Base-by-base conservation (phyloP, 1,140 invertebrate species). In the Drosophila sp. region DNA sequence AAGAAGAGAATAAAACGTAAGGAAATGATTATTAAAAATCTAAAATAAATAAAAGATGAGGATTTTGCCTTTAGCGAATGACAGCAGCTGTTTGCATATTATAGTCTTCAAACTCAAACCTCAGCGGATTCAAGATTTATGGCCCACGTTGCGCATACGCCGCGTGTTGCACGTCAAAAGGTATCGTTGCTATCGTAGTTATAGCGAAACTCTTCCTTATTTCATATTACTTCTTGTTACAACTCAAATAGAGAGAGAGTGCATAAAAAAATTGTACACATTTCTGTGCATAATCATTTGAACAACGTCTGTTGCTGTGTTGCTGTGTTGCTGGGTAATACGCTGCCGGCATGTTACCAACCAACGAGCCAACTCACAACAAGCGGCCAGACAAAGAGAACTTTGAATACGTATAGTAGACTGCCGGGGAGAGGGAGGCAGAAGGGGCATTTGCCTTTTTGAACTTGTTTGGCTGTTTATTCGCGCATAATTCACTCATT, bases 401-500 rank as follows among this genome's bases (percentile, higher is more conserved):
- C 75, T 77, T 72, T 77, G 79, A 38, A 53, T 61, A 69, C 36
- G 27, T 40, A 38, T 50, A 38, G 27, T 40, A 38, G 56, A 38
- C 46, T 8, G 7, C 0, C 0, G 13, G 1, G 7, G 18, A 5
- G 32, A 5, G 11, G 14, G 9, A 14, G 14, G 7, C 14, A 7
- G 16, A 25, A 72, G 63, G 46, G 46, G 46, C 57, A 66, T 59
- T 72, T 79, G 78, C 63, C 57, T 72, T 67, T 78, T 76, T 78
- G 76, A 78, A 78, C 82, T 79, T 79, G 79, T 65, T 89, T 89
- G 77, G 76, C 79, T 87, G 83, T 87, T 87, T 87, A 87, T 87
- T 87, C 83, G 83, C 83, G 83, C 83, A 87, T 89, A 87, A 87
- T 87, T 87, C 83, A 87, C 83, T 87, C 83, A 87, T 87, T 87